Evolutionary conservation across 2,797 vertebrate species (phyloP).

Genomic region (Pachyuromys duprasi): DNA sequence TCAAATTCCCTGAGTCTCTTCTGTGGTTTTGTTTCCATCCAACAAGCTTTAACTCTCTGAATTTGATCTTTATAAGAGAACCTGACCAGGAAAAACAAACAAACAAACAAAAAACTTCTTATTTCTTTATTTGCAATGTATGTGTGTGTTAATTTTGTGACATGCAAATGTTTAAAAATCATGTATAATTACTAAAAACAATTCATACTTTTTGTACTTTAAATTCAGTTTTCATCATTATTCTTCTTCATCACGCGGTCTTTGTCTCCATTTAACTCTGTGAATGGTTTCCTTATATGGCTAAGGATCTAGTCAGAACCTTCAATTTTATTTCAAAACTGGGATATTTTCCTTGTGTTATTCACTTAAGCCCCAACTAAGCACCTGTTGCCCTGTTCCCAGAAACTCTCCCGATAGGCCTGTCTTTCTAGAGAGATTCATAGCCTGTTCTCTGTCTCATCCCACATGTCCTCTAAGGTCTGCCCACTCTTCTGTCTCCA

Average conservation of each 20-base stretch:
- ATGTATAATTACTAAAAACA: conserved; percentile 19
- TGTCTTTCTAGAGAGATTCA: not conserved
- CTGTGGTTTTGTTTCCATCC: not conserved
- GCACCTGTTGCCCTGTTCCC: not conserved
- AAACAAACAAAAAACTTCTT: too few species aligned
- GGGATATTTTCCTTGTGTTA: not conserved
- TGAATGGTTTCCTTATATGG: not conserved
- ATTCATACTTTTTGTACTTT: conserved; percentile 45
- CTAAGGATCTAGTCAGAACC: conserved; percentile 9
- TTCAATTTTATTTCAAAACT: conserved; percentile 34
- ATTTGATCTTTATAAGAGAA: conserved; percentile 13
- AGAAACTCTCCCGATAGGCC: not conserved
- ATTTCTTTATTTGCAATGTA: conserved; percentile 14
- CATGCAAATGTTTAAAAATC: not conserved
- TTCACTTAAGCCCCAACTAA: not conserved
- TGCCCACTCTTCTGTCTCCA: not conserved
- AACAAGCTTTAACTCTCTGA: conserved; percentile 2
- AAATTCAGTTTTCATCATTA: conserved; percentile 37
- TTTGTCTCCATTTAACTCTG: not conserved
- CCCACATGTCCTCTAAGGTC: not conserved
- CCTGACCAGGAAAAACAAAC: not conserved
- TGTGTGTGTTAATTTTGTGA: not conserved
- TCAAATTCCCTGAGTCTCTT: not conserved
- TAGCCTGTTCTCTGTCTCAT: not conserved
- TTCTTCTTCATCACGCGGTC: not conserved